Conservation (phyloP, 2,113 vertebrate genomes). For the Planiliza haematocheilus region DNA sequence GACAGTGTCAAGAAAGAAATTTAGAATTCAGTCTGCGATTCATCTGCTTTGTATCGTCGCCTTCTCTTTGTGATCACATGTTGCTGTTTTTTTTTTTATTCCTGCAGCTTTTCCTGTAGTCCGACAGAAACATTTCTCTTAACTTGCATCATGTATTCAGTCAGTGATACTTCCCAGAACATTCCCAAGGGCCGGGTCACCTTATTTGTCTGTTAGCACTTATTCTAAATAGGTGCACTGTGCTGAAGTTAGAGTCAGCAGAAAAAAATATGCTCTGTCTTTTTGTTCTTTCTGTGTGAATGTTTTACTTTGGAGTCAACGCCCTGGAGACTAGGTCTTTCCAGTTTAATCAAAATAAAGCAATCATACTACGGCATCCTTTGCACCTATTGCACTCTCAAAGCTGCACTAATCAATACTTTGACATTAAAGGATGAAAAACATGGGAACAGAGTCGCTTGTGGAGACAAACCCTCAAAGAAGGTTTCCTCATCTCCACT, state of each 20-base stretch:
- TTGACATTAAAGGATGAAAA: not conserved
- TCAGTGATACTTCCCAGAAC: slow-evolving; percentile 5
- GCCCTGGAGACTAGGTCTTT: not conserved
- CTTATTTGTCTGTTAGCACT: slow-evolving; percentile 1
- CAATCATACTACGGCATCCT: not conserved
- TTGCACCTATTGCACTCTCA: not conserved
- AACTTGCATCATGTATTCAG: slow-evolving; percentile 2
- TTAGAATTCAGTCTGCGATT: slow-evolving; percentile 11
- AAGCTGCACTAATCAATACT: not conserved
- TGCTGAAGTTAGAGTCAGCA: too few relatives aligned
- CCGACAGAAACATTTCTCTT: too few relatives aligned
- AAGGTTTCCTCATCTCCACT: too few relatives aligned
- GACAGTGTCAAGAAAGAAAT: not conserved
- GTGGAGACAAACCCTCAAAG: not conserved
- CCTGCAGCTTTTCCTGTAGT: not conserved
- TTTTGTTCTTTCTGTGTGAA: too few relatives aligned
- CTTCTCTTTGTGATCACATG: slow-evolving; percentile 11
- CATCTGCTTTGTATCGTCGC: not conserved
- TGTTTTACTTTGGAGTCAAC: too few relatives aligned
- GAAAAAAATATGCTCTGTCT: too few relatives aligned
- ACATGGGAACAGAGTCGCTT: not conserved
- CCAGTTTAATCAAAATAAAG: not conserved
- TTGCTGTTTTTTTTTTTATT: not conserved
- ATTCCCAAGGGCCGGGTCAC: not conserved
- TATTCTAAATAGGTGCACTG: not conserved